Conservation (phyloP, 1,140 invertebrate species). For the Ericerus pela region DNA sequence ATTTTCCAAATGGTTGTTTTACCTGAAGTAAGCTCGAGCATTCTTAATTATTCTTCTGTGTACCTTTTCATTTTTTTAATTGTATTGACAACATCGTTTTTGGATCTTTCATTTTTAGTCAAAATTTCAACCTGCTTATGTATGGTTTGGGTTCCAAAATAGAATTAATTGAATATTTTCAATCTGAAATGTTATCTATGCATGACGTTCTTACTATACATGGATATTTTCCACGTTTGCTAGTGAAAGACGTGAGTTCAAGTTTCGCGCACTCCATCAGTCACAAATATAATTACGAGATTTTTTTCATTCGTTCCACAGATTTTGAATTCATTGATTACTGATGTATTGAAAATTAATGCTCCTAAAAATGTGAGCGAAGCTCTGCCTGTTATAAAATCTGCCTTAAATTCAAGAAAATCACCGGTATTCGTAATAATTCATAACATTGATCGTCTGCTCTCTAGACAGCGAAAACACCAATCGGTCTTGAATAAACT, state of each 20-base stretch:
- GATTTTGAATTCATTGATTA: constrained; percentile 61
- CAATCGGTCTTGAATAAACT: constrained; percentile 61
- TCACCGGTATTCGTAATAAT: constrained; percentile 64
- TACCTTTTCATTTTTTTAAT: not conserved
- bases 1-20: not conserved
- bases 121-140: constrained; percentile 72
- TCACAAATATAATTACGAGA: not conserved
- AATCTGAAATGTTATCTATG: constrained; percentile 44
- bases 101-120: constrained; percentile 39
- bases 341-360: constrained; percentile 51
- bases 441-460: constrained; percentile 76
- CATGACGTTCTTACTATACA: constrained; percentile 66
- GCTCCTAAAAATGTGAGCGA: constrained; percentile 45
- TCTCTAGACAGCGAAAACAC: constrained; percentile 55
- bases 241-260: constrained; percentile 53
- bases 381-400: constrained; percentile 51
- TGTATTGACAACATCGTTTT: not conserved
- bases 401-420: constrained; percentile 38
- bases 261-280: not conserved
- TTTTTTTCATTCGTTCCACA: constrained; percentile 33
- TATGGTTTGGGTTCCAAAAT: constrained; percentile 84
- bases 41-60: not conserved
- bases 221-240: constrained; percentile 81
- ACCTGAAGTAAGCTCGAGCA: not conserved
- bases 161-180: constrained; percentile 58